Base-by-base conservation (phyloP, 1,140 invertebrate genomes). In the Hesperophylax magnus region DNA sequence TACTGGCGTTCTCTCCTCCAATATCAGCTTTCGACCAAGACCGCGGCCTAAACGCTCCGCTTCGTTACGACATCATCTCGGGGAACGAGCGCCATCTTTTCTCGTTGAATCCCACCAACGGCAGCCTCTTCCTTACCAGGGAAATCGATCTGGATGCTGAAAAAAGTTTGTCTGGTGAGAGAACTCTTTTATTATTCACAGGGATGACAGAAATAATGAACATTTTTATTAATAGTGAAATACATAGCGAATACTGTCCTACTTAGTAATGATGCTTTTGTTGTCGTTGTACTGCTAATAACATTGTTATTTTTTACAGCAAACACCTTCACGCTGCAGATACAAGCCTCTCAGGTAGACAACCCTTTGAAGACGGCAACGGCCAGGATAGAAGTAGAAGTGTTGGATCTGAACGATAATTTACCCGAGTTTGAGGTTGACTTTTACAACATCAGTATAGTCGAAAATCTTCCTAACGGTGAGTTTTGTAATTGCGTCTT, bases 391-490 rank as follows among this genome's bases (percentile, higher is more conserved):
- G 95, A 97, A 86, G 89, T 97, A 0, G 93, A 96, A 86, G 89
- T 97, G 0, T 85, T 95, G 11, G 96, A 97, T 86, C 86, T 97
- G 0, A 97, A 97, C 85, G 96, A 97, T 85, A 96, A 96, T 87
- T 86, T 95, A 18, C 96, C 96, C 0, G 93, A 96, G 82, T 97
- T 97, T 80, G 96, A 97, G 87, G 94, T 96, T 0, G 95, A 96
- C 84, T 93, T 95, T 82, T 97, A 97, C 86, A 97, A 97, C 82
- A 97, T 97, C 54, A 97, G 95, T 81, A 97, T 97, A 69, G 95
- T 97, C 61, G 96, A 97, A 86, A 97, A 97, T 87, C 88, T 97
- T 47, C 96, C 96, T 0, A 96, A 96, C 84, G 96, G 96, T 80
- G 93, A 81, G 78, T 75, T 8, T 3, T 14, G 14, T 18, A 22